A percentile compares a stretch with the other conserved stretches of the same genome.
Evolutionary conservation across 2,888 invertebrate species (phyloP).

Genomic region (Drosophila nigricruria): DNA sequence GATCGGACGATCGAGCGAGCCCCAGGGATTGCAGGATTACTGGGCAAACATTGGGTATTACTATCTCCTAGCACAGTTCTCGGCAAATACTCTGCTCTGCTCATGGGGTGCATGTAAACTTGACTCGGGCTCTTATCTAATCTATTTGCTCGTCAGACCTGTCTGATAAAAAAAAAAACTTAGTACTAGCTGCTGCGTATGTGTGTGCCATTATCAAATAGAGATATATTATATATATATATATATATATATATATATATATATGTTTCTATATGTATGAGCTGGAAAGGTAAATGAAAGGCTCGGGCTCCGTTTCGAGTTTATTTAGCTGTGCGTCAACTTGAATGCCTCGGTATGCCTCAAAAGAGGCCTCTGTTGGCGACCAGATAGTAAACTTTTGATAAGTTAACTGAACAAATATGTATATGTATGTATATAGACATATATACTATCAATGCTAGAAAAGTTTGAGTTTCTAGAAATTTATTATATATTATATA

Average conservation of each 20-base stretch:
- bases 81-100: neutral
- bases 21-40: slow-evolving; percentile 37
- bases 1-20: slow-evolving; percentile 7
- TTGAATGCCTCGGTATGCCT: slow-evolving; percentile 28
- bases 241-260: neutral
- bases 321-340: slow-evolving; percentile 72
- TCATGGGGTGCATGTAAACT: slow-evolving; percentile 34
- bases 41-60: neutral
- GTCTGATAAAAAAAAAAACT: slow-evolving; percentile 47
- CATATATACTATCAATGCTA: neutral
- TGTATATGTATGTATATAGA: neutral
- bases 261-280: slow-evolving; percentile 1
- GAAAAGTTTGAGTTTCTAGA: neutral
- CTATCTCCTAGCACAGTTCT: neutral
- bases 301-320: slow-evolving; percentile 46
- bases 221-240: slow-evolving; percentile 33
- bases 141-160: slow-evolving; percentile 43
- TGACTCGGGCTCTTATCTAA: slow-evolving; percentile 41
- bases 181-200: slow-evolving; percentile 3
- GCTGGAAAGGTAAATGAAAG: slow-evolving; percentile 17
- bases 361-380: slow-evolving; percentile 71
- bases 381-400: slow-evolving; percentile 63
- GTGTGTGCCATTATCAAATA: slow-evolving; percentile 45
- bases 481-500: neutral
- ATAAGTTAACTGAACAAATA: slow-evolving; percentile 66